Evolutionary conservation across 2,888 invertebrate species (phyloP).

Genomic region (Rotaria macrura): DNA sequence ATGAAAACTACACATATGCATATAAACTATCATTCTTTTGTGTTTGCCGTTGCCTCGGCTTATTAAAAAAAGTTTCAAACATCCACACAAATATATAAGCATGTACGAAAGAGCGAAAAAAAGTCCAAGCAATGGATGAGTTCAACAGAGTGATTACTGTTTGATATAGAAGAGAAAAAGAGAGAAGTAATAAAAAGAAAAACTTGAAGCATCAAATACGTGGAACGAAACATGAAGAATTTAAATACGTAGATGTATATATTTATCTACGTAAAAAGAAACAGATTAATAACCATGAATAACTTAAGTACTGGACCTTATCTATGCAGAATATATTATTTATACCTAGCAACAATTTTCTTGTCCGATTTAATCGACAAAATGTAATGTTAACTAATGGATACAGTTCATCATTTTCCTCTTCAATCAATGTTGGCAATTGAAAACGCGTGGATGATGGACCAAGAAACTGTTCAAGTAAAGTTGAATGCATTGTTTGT

Average conservation of each 20-base stretch:
- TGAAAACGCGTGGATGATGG: constrained; percentile 23
- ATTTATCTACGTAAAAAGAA: too few species aligned
- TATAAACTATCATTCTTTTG: neutral
- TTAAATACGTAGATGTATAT: neutral
- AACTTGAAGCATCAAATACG: neutral
- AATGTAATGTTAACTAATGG: neutral
- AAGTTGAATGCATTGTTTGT: constrained; percentile 25
- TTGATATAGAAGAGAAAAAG: neutral
- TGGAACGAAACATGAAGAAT: neutral
- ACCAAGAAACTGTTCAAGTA: constrained; percentile 32
- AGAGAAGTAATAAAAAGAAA: neutral
- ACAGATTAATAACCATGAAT: neutral
- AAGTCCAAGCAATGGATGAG: neutral
- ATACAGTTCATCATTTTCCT: neutral
- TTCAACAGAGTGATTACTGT: neutral
- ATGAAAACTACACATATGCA: neutral
- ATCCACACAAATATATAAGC: neutral
- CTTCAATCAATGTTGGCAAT: neutral
- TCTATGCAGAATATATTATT: neutral
- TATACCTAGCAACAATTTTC: neutral
- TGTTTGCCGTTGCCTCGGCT: neutral
- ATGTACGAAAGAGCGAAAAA: neutral
- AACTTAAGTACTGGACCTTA: neutral
- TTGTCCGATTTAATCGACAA: neutral
- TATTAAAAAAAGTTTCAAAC: neutral